Conservation (phyloP, 2,113 vertebrate genomes). For the Pelusios castaneus region DNA sequence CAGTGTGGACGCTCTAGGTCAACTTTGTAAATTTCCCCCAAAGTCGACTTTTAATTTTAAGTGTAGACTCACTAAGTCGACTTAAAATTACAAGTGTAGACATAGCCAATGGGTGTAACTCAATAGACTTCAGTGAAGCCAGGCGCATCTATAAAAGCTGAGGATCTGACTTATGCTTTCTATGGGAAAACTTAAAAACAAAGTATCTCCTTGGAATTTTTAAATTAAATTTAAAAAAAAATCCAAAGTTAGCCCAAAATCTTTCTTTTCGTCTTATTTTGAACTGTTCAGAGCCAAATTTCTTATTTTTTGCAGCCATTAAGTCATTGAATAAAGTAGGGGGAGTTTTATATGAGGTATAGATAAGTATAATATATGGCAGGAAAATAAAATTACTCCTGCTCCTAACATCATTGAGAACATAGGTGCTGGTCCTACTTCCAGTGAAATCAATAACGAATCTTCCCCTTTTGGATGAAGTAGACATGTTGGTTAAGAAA, state of each 20-base stretch:
- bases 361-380: background rate
- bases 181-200: constrained; percentile 3
- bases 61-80: too few relatives aligned
- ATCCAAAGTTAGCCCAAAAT: background rate
- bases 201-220: fast-evolving
- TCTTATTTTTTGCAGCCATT: background rate
- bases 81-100: too few relatives aligned
- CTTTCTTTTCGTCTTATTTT: fast-evolving
- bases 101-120: background rate
- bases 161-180: background rate
- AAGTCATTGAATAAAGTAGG: background rate
- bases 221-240: background rate
- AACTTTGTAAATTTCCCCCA: too few relatives aligned
- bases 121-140: background rate
- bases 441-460: background rate
- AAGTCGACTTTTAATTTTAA: too few relatives aligned
- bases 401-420: background rate
- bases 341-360: background rate
- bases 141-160: background rate
- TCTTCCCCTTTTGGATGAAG: background rate
- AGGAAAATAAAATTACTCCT: background rate
- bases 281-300: background rate
- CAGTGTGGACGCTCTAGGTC: too few relatives aligned
- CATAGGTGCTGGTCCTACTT: background rate
- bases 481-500: constrained; percentile 11